Evolutionary conservation across 2,797 vertebrate genomes (phyloP).

Genomic region (Discoglossus pictus): DNA sequence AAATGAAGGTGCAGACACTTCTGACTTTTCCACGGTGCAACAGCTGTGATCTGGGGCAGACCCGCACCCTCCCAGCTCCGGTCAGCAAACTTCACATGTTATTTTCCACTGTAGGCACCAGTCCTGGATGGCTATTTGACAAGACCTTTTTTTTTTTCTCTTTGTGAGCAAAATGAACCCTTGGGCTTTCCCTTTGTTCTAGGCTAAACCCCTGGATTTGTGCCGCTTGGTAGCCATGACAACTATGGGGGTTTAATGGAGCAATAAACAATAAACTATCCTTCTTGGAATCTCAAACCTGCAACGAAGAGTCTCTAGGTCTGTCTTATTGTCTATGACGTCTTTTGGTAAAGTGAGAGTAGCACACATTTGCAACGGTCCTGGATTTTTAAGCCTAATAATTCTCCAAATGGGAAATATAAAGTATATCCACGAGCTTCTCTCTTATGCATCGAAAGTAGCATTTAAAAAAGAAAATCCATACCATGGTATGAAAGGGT

Average conservation of each 20-base stretch:
- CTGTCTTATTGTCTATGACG: too few relatives aligned
- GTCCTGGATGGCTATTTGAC: not conserved
- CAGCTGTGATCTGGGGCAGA: slow-evolving; percentile 20
- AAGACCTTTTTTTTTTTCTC: not conserved
- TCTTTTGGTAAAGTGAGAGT: too few relatives aligned
- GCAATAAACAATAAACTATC: slow-evolving; percentile 16
- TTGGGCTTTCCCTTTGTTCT: slow-evolving; percentile 10
- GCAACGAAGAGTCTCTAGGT: too few relatives aligned
- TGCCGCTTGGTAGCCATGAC: slow-evolving; percentile 53
- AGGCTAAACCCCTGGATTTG: slow-evolving; percentile 31
- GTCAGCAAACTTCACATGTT: not conserved
- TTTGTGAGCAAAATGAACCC: not conserved
- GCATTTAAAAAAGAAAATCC: too few relatives aligned
- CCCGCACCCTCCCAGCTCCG: not conserved
- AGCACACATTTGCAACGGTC: too few relatives aligned
- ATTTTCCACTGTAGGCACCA: not conserved
- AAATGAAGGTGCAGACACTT: not conserved
- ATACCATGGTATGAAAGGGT: too few relatives aligned
- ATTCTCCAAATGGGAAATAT: too few relatives aligned
- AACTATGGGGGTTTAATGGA: slow-evolving; percentile 35
- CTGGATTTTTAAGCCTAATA: too few relatives aligned
- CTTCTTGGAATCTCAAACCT: slow-evolving; percentile 42
- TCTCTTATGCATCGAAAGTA: too few relatives aligned
- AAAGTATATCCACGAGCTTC: too few relatives aligned
- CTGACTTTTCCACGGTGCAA: not conserved